Percentiles rank a stretch among this genome's conserved stretches.
phyloP scores from a whole-genome alignment of 2,113 vertebrate species.

The Raphicerus campestris region DNA sequence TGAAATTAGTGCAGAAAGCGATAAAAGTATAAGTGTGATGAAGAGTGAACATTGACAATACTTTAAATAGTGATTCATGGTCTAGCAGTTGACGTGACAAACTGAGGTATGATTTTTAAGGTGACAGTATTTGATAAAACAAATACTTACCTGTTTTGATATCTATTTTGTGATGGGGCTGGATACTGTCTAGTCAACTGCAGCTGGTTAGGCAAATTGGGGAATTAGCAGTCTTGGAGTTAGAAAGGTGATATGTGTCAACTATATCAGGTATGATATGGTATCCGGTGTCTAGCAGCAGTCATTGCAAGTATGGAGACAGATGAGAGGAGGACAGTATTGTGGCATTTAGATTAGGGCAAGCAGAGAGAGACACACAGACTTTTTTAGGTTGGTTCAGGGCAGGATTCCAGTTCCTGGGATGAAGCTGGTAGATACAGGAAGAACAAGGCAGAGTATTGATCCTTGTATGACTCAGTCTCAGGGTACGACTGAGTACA shows the following conservation, averaged over 20 bases:
- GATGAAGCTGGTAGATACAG: neutral
- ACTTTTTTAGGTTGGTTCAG: neutral
- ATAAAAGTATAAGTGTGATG: neutral
- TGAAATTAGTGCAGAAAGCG: neutral
- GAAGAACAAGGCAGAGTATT: neutral
- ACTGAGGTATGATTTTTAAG: constrained; percentile 23
- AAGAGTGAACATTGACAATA: neutral
- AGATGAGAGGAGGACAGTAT: neutral
- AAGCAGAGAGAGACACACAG: neutral
- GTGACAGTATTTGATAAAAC: neutral
- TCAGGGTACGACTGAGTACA: neutral
- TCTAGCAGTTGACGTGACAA: neutral
- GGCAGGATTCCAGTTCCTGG: neutral
- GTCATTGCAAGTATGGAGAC: neutral
- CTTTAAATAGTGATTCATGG: neutral
- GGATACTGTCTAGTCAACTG: neutral
- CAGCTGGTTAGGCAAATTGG: neutral
- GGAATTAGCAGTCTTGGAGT: neutral
- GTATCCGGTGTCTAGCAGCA: neutral
- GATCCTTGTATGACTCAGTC: neutral
- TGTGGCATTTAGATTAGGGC: neutral
- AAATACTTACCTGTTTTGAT: neutral
- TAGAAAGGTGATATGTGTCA: neutral
- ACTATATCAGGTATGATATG: neutral
- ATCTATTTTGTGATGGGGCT: neutral